Percentiles rank a stretch among this genome's conserved stretches.
phyloP scores from a whole-genome alignment of 2,888 invertebrate species.

The Phrixothrix hirtus region DNA sequence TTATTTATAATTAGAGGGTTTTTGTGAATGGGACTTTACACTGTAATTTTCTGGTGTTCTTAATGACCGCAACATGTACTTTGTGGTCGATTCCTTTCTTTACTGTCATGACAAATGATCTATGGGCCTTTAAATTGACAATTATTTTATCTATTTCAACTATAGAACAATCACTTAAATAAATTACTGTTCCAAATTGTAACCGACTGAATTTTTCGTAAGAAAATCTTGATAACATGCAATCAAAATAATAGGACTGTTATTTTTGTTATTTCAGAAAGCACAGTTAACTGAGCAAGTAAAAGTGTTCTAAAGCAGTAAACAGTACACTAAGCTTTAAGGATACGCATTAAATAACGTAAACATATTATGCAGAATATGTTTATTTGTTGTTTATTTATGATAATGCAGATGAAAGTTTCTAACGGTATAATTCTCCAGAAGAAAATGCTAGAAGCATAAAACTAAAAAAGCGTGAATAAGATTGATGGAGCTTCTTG shows the following conservation, averaged over 20 bases:
- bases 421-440: conserved; percentile 30
- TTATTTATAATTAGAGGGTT: conserved; percentile 41
- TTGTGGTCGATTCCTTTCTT: conserved; percentile 11
- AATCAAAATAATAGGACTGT: too few species aligned
- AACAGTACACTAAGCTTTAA: too few species aligned
- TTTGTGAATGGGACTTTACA: conserved; percentile 36
- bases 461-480: conserved; percentile 37
- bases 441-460: conserved; percentile 29
- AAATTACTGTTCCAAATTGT: too few species aligned
- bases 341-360: conserved; percentile 4
- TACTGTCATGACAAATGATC: conserved; percentile 9
- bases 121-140: conserved; percentile 6
- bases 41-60: conserved; percentile 36
- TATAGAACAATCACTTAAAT: too few species aligned
- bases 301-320: too few species aligned
- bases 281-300: too few species aligned
- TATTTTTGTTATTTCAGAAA: too few species aligned
- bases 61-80: conserved; percentile 35
- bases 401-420: conserved; percentile 33
- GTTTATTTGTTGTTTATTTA: conserved; percentile 32
- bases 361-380: conserved; percentile 21
- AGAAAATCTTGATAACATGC: too few species aligned
- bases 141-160: too few species aligned
- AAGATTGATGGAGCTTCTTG: conserved; percentile 50
- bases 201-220: too few species aligned